These are phyloP conservation scores for Molossus molossus DNA, from an alignment of 2,797 vertebrate species.

Conservation along the genomic window DNA sequence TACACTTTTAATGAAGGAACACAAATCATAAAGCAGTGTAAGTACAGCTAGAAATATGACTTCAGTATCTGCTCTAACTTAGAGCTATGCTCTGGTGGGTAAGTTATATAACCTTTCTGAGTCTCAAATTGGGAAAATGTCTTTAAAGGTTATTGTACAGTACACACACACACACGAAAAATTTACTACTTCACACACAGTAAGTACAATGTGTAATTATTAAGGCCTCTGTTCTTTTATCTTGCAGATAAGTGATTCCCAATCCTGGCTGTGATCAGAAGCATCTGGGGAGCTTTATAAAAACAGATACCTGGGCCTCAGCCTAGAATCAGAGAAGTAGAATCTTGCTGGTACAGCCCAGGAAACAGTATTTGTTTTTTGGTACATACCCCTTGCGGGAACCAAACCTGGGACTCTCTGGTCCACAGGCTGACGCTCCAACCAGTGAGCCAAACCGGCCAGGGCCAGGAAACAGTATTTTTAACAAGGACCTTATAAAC, in stretches of 20 bases:
- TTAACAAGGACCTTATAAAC: slow-evolving; percentile 10
- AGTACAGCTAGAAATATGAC: neutral
- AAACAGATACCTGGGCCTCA: neutral
- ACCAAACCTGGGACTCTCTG: no score
- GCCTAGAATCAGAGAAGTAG: neutral
- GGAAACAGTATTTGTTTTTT: neutral
- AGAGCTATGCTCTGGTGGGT: neutral
- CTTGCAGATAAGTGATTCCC: slow-evolving; percentile 1
- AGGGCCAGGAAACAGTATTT: slow-evolving; percentile 16
- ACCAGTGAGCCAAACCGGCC: neutral
- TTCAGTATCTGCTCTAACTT: slow-evolving; percentile 46
- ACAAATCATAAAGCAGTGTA: neutral
- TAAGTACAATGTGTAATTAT: slow-evolving; percentile 31
- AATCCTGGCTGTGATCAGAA: slow-evolving; percentile 40
- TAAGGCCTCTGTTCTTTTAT: neutral
- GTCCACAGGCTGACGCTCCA: neutral
- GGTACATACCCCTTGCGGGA: no score
- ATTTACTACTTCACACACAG: neutral
- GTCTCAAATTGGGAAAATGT: neutral
- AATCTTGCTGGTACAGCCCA: neutral
- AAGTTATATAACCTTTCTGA: slow-evolving; percentile 10
- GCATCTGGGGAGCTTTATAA: slow-evolving; percentile 31
- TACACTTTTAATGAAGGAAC: slow-evolving; percentile 23
- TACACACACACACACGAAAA: neutral
- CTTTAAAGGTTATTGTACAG: neutral